A percentile compares a stretch with the other conserved stretches of the same genome.
phyloP scores from a whole-genome alignment of 2,797 vertebrate species.

The Hylomyscus alleni region DNA sequence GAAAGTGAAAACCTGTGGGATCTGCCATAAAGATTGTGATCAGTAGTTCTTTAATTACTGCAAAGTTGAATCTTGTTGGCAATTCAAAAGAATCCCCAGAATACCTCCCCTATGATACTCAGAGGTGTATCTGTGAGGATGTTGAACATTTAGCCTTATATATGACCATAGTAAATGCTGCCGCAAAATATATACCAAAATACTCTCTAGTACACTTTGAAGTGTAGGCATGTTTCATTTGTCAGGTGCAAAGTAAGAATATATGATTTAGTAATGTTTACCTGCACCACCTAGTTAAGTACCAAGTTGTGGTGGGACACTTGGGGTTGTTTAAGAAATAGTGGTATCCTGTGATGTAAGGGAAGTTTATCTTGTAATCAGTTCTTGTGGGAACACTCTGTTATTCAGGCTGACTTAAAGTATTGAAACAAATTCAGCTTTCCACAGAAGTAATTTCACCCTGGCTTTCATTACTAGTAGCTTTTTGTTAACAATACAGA shows the following conservation, averaged over 20 bases:
- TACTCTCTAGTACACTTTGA: background rate
- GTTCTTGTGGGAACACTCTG: slow-evolving; percentile 18
- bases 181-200: slow-evolving; percentile 6
- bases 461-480: background rate
- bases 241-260: background rate
- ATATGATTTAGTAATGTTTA: background rate
- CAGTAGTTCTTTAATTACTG: slow-evolving; percentile 83
- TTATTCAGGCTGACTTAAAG: slow-evolving; percentile 14
- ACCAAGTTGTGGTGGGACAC: background rate
- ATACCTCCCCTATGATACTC: background rate
- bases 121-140: background rate
- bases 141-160: background rate
- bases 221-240: background rate
- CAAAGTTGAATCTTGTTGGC: slow-evolving; percentile 74
- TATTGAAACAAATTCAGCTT: background rate
- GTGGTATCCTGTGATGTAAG: background rate
- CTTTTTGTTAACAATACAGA: slow-evolving; percentile 34
- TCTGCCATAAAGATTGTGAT: slow-evolving; percentile 79
- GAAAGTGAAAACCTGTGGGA: slow-evolving; percentile 67
- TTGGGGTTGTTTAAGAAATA: slow-evolving; percentile 17
- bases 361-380: background rate
- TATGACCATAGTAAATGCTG: slow-evolving; percentile 13
- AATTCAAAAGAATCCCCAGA: slow-evolving; percentile 49
- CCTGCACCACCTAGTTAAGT: background rate
- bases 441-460: slow-evolving; percentile 6